Base-by-base conservation (phyloP, 2,797 vertebrate genomes). In the Scolopax bukidnonensis region DNA sequence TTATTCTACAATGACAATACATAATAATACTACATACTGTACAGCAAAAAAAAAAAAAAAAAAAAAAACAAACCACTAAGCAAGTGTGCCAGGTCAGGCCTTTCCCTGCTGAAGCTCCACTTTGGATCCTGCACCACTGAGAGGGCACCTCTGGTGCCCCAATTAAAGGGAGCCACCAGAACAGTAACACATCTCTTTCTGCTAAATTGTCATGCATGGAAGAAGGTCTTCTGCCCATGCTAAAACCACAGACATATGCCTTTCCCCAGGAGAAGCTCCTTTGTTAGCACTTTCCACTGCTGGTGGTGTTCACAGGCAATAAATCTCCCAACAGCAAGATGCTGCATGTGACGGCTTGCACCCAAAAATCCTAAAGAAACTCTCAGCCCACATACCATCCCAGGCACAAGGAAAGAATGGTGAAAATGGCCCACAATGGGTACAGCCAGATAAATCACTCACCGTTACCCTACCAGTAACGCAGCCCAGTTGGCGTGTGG, bases 321-420 rank as follows among this genome's bases (percentile, higher is more conserved):
- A 93, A 61, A 57, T 2, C 16, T 69, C 53, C 61, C 71, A 83
- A 27, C 14, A 38, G 51, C 27, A 36, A 27, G n/a, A n/a, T 28
- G 33, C 48, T 53, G 24, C 12, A 0, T 43, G 24, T 1, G 0
- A 36, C 3, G 1, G 15, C 33, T 75, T 27, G 41, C 71, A 19
- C 48, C 28, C 33, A 19, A 12, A 73, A 70, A 18, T 63, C 67
- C 43, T 41, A 30, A 51, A 47, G 32, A 64, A 74, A 30, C 13
- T 51, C 47, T 19, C 3, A 32, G 25, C 20, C 79, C 43, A 8
- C 1, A 0, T 17, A 2, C 12, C 7, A 11, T 32, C n/a, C 40
- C 23, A 38, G 23, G 23, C 13, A 8, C 7, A 13, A 45, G 41
- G 50, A 54, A 78, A 45, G 36, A 71, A 54, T 73, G 27, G 27